A percentile compares a stretch with the other conserved stretches of the same genome.
Evolutionary conservation across 2,888 invertebrate species (phyloP).

Genomic region (Nomada flava): DNA sequence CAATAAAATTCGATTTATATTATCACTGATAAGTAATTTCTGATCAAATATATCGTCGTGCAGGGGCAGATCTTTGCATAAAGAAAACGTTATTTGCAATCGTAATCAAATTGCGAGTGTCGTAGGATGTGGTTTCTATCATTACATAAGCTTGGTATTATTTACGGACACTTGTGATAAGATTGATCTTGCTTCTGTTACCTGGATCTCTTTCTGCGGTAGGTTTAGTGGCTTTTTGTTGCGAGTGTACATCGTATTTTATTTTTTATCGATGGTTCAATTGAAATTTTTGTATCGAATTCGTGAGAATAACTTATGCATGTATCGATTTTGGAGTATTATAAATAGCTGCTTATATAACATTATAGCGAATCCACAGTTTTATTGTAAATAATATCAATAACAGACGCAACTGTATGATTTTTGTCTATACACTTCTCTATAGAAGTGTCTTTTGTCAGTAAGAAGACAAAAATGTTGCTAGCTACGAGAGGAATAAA

Average conservation of each 20-base stretch:
- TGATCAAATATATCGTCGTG: background rate
- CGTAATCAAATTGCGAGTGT: background rate
- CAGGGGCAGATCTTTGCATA: background rate
- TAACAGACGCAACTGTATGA: background rate
- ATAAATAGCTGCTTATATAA: background rate
- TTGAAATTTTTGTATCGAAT: background rate
- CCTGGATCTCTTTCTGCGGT: conserved; percentile 39
- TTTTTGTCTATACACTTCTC: too few relatives aligned
- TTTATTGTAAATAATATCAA: background rate
- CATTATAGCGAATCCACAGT: too few relatives aligned
- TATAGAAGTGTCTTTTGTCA: too few relatives aligned
- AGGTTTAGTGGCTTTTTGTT: conserved; percentile 23
- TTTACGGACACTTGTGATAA: conserved; percentile 35
- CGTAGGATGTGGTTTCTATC: conserved; percentile 30
- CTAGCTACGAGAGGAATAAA: too few relatives aligned
- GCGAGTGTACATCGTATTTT: background rate
- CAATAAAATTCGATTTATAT: background rate
- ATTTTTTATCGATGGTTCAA: background rate
- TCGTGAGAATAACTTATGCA: background rate
- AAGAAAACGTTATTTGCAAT: conserved; percentile 1
- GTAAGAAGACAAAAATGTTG: too few relatives aligned
- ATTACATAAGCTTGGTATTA: conserved; percentile 36
- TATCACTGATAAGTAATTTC: background rate
- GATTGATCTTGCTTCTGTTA: conserved; percentile 31
- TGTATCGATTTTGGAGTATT: background rate